Base-by-base conservation (phyloP, 37 sponge, comb jelly and placozoan genomes). In the Dysidea cf. avara region DNA sequence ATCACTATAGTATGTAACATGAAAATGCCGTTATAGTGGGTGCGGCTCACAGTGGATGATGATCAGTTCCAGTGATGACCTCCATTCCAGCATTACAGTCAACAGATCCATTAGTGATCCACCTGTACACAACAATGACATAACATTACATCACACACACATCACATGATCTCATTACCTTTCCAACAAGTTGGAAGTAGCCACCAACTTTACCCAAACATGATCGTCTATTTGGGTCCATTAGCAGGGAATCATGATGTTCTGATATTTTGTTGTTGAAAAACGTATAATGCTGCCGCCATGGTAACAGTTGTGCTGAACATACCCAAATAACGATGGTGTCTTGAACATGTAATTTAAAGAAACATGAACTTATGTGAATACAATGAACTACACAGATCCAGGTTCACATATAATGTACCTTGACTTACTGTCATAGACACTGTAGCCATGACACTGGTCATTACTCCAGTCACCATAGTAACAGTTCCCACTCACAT, bases 271-370 rank as follows among this genome's bases (percentile, higher is more conserved):
- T 40, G 64, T 80, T 90, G 46, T 52, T 65, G 21, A 51, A 47
- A 55, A 91, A 91, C 4, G 31, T 66, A 82, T 18, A 34, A 91
- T 70, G 11, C 92, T 90, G 33, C 68, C 61, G 2, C 92, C 92
- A n/a, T 69, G 56, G 25, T 53, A 28, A 34, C 69, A 26, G 14
- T 65, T 75, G n/a, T 91, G 79, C 11, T 26, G 22, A 84, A 91
- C 83, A 86, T 91, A 7, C 92, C 90, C 36, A 91, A 69, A 49
- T 91, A 91, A 1, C 92, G 74, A 39, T 83, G 71, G 39, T 78
- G 75, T 28, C 92, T 91, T 40, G 50, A 39, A 4, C 13, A 13
- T 29, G 25, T 28, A 22, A 3, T 35, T n/a, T 31, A n/a, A 6
- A 14, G 14, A 3, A 3, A 61, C 30, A 56, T 7, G 26, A 13